Evolutionary conservation across 1,140 invertebrate species (phyloP).

Genomic region (Venturia canescens): DNA sequence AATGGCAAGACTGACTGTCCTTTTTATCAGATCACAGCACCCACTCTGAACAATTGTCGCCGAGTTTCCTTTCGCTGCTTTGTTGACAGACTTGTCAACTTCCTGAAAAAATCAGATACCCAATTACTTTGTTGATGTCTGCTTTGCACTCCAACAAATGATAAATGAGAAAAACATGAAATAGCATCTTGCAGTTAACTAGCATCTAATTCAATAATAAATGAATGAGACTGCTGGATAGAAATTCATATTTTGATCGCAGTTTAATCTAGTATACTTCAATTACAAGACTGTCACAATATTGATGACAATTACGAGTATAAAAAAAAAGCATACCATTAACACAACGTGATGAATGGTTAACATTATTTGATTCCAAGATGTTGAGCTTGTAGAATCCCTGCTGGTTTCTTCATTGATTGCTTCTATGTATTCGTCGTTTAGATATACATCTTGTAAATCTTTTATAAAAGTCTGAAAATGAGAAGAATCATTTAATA

Average conservation of each 20-base stretch:
- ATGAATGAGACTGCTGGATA: too few relatives aligned
- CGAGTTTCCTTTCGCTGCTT: not conserved
- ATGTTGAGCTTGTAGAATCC: slow-evolving; percentile 2
- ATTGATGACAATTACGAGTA: not conserved
- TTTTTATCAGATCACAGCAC: not conserved
- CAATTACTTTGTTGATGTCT: too few relatives aligned
- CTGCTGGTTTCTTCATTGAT: not conserved
- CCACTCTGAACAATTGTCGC: not conserved
- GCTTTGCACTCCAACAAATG: too few relatives aligned
- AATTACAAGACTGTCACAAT: too few relatives aligned
- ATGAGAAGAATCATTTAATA: not conserved
- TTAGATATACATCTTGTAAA: slow-evolving; percentile 23
- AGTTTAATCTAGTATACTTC: too few relatives aligned
- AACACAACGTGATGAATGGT: slow-evolving; percentile 3
- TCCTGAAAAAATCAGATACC: slow-evolving; percentile 17
- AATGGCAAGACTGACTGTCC: slow-evolving; percentile 15
- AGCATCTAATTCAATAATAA: too few relatives aligned
- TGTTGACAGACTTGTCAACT: not conserved
- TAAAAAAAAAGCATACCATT: not conserved
- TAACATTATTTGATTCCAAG: slow-evolving; percentile 36
- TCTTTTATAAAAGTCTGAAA: slow-evolving; percentile 2
- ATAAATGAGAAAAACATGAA: too few relatives aligned
- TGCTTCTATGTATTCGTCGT: slow-evolving; percentile 15
- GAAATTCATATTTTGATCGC: too few relatives aligned
- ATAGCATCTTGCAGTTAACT: too few relatives aligned